These are phyloP conservation scores for Parnassius smintheus DNA, from an alignment of 2,888 invertebrate species.

Conservation along the genomic window DNA sequence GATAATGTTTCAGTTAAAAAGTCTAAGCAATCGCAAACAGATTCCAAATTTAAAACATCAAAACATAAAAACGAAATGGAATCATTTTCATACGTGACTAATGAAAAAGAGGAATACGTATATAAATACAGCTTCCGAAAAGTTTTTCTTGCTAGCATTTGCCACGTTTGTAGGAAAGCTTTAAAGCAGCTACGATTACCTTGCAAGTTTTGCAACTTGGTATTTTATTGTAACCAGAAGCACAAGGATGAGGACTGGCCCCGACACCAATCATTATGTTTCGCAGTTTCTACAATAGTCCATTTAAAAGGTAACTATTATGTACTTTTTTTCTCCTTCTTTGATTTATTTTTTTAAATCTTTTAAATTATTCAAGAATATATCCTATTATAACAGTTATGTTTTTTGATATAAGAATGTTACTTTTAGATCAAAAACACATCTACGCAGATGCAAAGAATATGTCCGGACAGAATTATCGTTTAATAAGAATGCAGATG, in stretches of 20 bases:
- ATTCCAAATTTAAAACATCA: conserved; percentile 44
- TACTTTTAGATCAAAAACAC: conserved; percentile 71
- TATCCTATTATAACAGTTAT: not conserved
- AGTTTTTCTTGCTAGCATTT: conserved; percentile 82
- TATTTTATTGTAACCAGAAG: conserved; percentile 83
- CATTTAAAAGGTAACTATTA: conserved; percentile 73
- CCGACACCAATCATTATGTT: conserved; percentile 82
- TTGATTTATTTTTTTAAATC: not conserved
- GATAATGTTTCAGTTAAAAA: conserved; percentile 36
- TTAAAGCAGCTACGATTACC: conserved; percentile 53
- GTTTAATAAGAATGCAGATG: conserved; percentile 82
- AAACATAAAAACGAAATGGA: conserved; percentile 45
- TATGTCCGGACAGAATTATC: conserved; percentile 81
- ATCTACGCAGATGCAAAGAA: conserved; percentile 74
- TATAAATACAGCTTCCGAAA: conserved; percentile 84
- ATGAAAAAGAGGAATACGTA: conserved; percentile 82
- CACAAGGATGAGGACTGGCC: conserved; percentile 82
- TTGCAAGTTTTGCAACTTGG: conserved; percentile 80
- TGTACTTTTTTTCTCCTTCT: not conserved
- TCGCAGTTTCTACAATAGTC: conserved; percentile 80
- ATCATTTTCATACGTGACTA: conserved; percentile 56
- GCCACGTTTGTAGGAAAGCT: conserved; percentile 74
- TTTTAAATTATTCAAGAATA: not conserved
- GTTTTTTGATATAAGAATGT: not conserved
- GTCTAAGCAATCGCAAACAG: conserved; percentile 61